These are phyloP conservation scores for Nothobranchius furzeri DNA, from an alignment of 2,113 vertebrate species.

Conservation along the genomic window DNA sequence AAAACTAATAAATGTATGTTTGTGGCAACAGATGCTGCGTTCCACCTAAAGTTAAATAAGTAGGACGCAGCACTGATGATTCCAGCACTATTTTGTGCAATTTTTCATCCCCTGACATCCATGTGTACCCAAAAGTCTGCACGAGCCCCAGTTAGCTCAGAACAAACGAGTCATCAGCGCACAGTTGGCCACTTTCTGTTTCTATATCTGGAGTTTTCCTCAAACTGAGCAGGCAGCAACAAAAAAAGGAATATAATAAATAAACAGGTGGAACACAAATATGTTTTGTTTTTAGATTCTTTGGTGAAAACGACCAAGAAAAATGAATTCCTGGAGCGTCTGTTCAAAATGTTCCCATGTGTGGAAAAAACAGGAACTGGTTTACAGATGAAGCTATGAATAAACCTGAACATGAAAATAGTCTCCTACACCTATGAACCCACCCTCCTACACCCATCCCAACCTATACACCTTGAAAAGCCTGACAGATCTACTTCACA, in stretches of 20 bases:
- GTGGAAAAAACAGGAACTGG: no score
- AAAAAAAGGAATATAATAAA: background rate
- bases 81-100: slow-evolving; percentile 6
- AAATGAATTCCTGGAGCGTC: no score
- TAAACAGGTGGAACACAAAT: no score
- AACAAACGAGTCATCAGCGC: slow-evolving; percentile 6
- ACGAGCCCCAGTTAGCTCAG: slow-evolving; percentile 6
- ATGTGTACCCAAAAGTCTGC: background rate
- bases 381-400: no score
- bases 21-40: background rate
- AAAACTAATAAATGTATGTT: background rate
- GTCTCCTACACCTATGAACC: no score
- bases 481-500: no score
- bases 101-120: slow-evolving; percentile 28
- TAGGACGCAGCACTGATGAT: slow-evolving; percentile 17
- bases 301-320: background rate
- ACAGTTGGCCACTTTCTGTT: slow-evolving; percentile 5
- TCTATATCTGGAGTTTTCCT: slow-evolving; percentile 1
- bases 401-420: no score
- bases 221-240: background rate
- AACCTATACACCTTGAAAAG: no score
- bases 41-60: slow-evolving; percentile 11
- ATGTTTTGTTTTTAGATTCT: background rate
- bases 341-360: no score
- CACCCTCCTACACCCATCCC: no score